Conservation (phyloP, 2,797 vertebrate genomes). For the Pseudomugil tenellus region DNA sequence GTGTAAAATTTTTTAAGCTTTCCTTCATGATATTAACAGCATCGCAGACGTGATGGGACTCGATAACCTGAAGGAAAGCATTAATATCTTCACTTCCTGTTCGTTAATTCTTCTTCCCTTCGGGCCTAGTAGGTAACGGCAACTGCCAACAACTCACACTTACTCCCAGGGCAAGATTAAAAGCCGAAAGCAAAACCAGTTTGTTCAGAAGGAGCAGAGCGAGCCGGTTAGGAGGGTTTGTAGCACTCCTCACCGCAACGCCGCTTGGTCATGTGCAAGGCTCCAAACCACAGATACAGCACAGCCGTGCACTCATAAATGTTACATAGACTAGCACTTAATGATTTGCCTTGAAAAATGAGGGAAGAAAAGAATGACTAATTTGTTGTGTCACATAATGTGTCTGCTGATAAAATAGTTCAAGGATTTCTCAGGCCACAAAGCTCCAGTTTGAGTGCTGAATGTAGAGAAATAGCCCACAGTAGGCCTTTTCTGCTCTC, state of each 20-base stretch:
- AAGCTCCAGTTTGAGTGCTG: conserved; percentile 45
- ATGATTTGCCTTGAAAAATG: conserved; percentile 19
- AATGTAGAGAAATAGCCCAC: conserved; percentile 42
- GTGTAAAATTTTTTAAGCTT: conserved; percentile 32
- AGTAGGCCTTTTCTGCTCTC: conserved; percentile 50
- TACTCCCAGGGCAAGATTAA: conserved; percentile 69
- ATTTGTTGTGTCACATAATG: conserved; percentile 44
- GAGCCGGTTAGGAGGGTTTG: conserved; percentile 41
- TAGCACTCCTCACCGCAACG: conserved; percentile 28
- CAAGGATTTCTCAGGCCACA: conserved; percentile 49
- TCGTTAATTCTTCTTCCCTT: conserved; percentile 49
- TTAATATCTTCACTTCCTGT: conserved; percentile 70
- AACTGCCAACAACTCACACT: conserved; percentile 63
- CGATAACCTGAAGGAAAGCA: conserved; percentile 39
- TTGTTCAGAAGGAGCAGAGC: conserved; percentile 50
- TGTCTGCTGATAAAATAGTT: conserved; percentile 46
- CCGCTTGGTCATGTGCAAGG: conserved; percentile 10
- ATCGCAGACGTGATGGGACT: conserved; percentile 46
- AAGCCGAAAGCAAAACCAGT: conserved; percentile 52
- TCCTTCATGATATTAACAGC: conserved; percentile 48
- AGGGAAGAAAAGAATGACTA: conserved; percentile 12
- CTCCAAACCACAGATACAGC: background rate
- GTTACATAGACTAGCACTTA: conserved; percentile 2
- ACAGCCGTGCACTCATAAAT: conserved; percentile 3
- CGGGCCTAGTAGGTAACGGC: conserved; percentile 61